Evolutionary conservation across 2,888 invertebrate species (phyloP), one percentile per base, ranked within the genome.

Genomic region (Lasioglossum leucozonium): DNA sequence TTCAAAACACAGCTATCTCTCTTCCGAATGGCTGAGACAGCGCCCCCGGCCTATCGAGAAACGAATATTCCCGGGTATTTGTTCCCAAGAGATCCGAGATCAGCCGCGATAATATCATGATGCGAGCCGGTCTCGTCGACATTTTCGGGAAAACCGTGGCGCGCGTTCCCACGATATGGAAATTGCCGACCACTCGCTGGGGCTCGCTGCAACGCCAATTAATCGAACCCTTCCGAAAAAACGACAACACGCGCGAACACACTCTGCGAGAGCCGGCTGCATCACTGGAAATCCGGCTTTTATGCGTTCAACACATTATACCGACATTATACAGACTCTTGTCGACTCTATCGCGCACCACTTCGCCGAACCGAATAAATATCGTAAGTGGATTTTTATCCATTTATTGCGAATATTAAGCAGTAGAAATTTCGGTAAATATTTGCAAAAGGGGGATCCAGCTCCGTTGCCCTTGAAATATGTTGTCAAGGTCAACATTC

Each of bases 41-140:
- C 44, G 77, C 65, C 37, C 13, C 30, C 37, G 42, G 42, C 82
- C 86, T 72, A 84, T 84, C 87, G 84, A 73, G 78, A 74, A 72
- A 42, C 88, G 79, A 88, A 89, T 84, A 82, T 84, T 80, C 80
- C 65, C 47, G 18, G 69, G 40, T 87, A 89, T 85, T 65, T 80
- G 79, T 83, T n/a, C 89, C 65, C 78, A 10, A 18, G 89, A 79
- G 85, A 84, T 77, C 79, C 69, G 75, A 87, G 85, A 81, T 87
- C 87, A 85, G 58, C 72, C 79, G 62, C 22, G 85, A 89, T 84
- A 87, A 86, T 87, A 87, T 88, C 72, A 67, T 42, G 73, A 78
- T 58, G 51, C 78, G 30, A 72, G 62, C 62, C 72, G 30, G 75
- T 40, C 78, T 51, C 78, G 75, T 72, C 71, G 77, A 78, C 74